Evolutionary conservation across 2,888 invertebrate genomes (phyloP).

Genomic region (Pseudolycoriella hygida): DNA sequence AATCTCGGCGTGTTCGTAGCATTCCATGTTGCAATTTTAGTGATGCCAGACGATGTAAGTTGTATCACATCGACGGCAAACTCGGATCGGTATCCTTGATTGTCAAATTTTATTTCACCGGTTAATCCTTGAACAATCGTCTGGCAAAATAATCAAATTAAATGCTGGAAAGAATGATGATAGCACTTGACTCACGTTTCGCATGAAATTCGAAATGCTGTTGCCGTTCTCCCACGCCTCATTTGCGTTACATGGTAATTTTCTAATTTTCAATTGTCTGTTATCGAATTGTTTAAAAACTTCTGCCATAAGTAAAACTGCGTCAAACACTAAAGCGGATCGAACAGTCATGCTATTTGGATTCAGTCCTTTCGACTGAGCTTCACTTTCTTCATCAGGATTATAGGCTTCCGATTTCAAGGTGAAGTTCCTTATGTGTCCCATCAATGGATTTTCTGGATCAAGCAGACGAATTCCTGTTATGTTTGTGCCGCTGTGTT

Average conservation of each 20-base stretch:
- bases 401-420: not conserved
- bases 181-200: conserved; percentile 2
- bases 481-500: conserved; percentile 66
- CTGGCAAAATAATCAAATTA: conserved; percentile 32
- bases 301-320: conserved; percentile 63
- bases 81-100: conserved; percentile 54
- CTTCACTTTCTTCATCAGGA: not conserved
- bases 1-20: conserved; percentile 21
- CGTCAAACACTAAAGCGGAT: conserved; percentile 62
- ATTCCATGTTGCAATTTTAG: conserved; percentile 51
- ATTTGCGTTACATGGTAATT: conserved; percentile 38
- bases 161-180: no score
- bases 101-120: conserved; percentile 60
- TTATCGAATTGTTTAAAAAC: conserved; percentile 47
- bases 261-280: not conserved
- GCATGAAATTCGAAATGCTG: conserved; percentile 63
- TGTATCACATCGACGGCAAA: conserved; percentile 51
- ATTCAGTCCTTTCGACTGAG: not conserved
- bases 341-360: not conserved
- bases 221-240: conserved; percentile 63
- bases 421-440: no score
- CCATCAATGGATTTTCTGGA: conserved; percentile 29
- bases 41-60: conserved; percentile 41
- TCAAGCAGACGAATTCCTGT: conserved; percentile 52
- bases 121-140: conserved; percentile 31